These are phyloP conservation scores for Mayetiola destructor DNA, from an alignment of 2,888 invertebrate genomes.

Conservation along the genomic window DNA sequence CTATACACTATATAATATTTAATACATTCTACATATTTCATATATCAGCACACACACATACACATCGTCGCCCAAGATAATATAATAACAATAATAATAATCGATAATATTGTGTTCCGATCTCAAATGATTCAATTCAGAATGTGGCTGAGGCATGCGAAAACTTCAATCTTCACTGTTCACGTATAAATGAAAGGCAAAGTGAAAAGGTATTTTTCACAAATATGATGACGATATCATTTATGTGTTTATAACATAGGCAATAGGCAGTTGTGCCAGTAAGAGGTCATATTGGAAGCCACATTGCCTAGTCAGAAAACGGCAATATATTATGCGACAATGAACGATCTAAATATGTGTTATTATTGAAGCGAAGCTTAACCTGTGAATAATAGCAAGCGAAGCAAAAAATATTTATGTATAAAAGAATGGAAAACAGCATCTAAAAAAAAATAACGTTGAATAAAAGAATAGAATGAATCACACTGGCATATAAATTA, in stretches of 20 bases:
- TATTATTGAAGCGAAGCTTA: constrained; percentile 7
- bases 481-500: too few relatives aligned
- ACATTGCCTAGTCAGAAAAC: neutral
- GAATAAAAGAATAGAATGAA: too few relatives aligned
- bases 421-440: constrained; percentile 1
- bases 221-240: constrained; percentile 12
- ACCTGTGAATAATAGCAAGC: constrained; percentile 12
- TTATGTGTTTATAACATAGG: neutral
- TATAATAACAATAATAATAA: neutral
- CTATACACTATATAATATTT: too few relatives aligned
- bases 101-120: constrained; percentile 1
- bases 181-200: neutral
- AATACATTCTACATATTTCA: too few relatives aligned
- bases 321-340: constrained; percentile 9
- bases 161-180: neutral
- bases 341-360: constrained; percentile 7
- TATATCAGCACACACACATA: too few relatives aligned
- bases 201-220: neutral
- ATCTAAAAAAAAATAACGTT: neutral
- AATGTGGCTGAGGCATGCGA: neutral
- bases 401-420: constrained; percentile 12
- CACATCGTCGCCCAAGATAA: too few relatives aligned
- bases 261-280: neutral
- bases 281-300: too few relatives aligned
- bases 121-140: too few relatives aligned